A percentile compares a stretch with the other conserved stretches of the same genome.
Evolutionary conservation across 2,113 vertebrate genomes (phyloP).

Genomic region (Gallinago undulata): DNA sequence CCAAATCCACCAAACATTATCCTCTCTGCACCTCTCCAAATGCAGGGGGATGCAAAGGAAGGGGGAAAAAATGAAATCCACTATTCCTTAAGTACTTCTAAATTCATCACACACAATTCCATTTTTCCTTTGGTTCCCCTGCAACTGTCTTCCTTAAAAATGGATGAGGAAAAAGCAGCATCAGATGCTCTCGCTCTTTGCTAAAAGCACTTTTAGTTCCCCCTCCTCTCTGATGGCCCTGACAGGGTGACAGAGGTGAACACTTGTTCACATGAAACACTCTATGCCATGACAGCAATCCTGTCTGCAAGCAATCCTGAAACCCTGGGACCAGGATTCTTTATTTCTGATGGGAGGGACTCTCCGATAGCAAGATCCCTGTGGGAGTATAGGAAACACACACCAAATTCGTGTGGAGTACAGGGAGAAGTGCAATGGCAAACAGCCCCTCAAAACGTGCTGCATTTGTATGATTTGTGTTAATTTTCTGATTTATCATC

Average conservation of each 20-base stretch:
- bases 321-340: background rate
- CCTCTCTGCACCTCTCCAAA: background rate
- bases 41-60: background rate
- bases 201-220: background rate
- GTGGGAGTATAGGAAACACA: background rate
- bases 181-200: background rate
- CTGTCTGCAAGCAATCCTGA: background rate
- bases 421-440: background rate
- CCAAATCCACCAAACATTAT: background rate
- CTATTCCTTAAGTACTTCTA: background rate
- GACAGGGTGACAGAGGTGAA: background rate
- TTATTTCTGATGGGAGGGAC: background rate
- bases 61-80: background rate
- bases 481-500: background rate
- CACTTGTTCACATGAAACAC: background rate
- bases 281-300: background rate
- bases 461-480: background rate
- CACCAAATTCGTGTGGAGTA: background rate
- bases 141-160: background rate
- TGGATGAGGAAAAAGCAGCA: background rate
- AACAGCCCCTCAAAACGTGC: background rate
- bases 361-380: background rate
- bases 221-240: background rate
- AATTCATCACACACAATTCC: background rate
- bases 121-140: background rate